Evolutionary conservation across 2,113 vertebrate species (phyloP), one percentile per base, ranked within the genome.

Genomic region (Lepus americanus): DNA sequence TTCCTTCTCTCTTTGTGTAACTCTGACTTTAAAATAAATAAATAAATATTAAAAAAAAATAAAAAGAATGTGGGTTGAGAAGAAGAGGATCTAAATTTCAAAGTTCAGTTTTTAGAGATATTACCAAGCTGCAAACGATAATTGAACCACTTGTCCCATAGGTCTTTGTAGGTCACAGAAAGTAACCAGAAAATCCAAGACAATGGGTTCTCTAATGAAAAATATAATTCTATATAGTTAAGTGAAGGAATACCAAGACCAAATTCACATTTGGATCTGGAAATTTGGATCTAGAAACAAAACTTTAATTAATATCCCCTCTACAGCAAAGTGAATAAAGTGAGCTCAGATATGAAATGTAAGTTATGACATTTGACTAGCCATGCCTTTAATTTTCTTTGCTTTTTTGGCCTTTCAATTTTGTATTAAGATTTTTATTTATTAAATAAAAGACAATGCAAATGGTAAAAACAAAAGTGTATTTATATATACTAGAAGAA

Each of bases 71-170:
- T 66, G 11, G 27, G 3, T 66, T 80, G 51, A 23, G 9, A 22
- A 87, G 27, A 82, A 23, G 29, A 89, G 11, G 86, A 90, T 92
- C 39, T 72, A 5, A 81, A 95, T 91, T 95, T 95, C 69, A 86
- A 83, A 92, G 44, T 70, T 88, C 69, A 92, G 6, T 29, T 83
- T 90, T 92, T 92, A 61, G 91, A 91, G 64, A 33, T 72, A 31
- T 90, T 90, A 66, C 79, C 81, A 90, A 55, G 22, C 55, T 88
- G 77, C 87, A 67, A 90, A 64, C 84, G 90, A 70, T 69, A 5
- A 85, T 29, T 64, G 16, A 81, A 17, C 9, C 20, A 51, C 10
- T 87, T 92, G 27, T 82, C 67, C 36, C 67, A 5, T 66, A 53
- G 23, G 44, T 66, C 51, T 76, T 22, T 80, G 6, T 78, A 33